A percentile compares a stretch with the other conserved stretches of the same genome.
Conservation (phyloP, 1,140 invertebrate genomes). For the Oryzaephilus surinamensis region DNA sequence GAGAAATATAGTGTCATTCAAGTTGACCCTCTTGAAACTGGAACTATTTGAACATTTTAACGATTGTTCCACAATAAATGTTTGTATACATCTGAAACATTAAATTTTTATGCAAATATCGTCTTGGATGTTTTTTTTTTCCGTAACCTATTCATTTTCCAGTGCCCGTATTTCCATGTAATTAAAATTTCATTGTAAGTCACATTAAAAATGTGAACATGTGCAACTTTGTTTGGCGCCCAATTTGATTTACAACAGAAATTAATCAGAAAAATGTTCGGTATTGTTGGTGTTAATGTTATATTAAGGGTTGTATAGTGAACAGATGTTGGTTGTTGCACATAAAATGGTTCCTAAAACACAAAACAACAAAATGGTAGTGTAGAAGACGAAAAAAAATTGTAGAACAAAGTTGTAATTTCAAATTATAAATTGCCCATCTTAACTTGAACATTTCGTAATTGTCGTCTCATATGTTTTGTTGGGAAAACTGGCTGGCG, state of each 20-base stretch:
- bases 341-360: constrained; percentile 14
- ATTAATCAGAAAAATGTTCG: constrained; percentile 22
- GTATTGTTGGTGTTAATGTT: constrained; percentile 14
- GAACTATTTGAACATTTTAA: constrained; percentile 5
- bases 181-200: constrained; percentile 26
- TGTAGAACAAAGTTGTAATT: no score
- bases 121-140: no score
- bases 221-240: constrained; percentile 16
- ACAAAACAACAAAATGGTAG: no score
- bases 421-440: no score
- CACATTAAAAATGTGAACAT: constrained; percentile 21
- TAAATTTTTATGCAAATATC: no score
- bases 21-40: constrained; percentile 21
- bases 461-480: constrained; percentile 9
- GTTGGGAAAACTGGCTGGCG: constrained; percentile 21
- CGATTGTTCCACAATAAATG: constrained; percentile 26
- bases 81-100: constrained; percentile 24
- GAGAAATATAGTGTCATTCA: no score
- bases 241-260: constrained; percentile 15
- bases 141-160: no score
- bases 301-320: constrained; percentile 10
- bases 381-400: no score
- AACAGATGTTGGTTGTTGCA: constrained; percentile 6
- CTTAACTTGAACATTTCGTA: no score
- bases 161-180: constrained; percentile 26